phyloP scores from a whole-genome alignment of 1,140 invertebrate species.

The Orussus abietinus region DNA sequence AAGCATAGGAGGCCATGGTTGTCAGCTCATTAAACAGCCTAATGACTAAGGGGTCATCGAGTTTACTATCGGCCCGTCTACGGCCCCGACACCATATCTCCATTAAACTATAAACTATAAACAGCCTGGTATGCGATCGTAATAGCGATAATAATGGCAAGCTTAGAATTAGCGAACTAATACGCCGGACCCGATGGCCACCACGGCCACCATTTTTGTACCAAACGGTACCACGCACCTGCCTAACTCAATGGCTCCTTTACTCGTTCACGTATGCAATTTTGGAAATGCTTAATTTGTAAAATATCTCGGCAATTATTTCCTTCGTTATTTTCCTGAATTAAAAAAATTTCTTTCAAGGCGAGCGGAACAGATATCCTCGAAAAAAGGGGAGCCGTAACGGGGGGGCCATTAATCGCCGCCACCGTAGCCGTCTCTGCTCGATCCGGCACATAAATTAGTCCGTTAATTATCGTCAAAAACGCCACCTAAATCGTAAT shows the following conservation, averaged over 20 bases:
- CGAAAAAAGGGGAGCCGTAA: not conserved
- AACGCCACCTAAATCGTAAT: constrained; percentile 28
- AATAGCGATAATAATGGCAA: constrained; percentile 26
- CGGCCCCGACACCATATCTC: constrained; percentile 1
- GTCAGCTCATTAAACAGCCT: not conserved
- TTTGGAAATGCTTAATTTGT: too few species aligned
- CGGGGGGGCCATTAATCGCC: constrained; percentile 22
- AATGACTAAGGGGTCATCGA: not conserved
- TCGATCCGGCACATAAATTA: constrained; percentile 23
- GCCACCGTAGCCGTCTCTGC: constrained; percentile 23
- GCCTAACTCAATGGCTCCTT: constrained; percentile 17
- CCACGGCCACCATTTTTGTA: constrained; percentile 27
- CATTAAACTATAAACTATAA: constrained; percentile 17
- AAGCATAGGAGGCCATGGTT: not conserved
- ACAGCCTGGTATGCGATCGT: constrained; percentile 6
- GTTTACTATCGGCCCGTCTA: not conserved
- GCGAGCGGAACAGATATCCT: not conserved
- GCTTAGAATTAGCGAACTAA: constrained; percentile 34
- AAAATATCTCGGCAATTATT: too few species aligned
- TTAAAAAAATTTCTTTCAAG: too few species aligned
- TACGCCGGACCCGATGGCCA: constrained; percentile 27
- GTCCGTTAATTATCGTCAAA: constrained; percentile 33
- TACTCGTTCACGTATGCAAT: too few species aligned
- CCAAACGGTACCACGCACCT: constrained; percentile 30
- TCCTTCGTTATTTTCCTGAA: too few species aligned